Evolutionary conservation across 2,797 vertebrate species (phyloP), one percentile per base, ranked within the genome.

Genomic region (Australoheros facetus): DNA sequence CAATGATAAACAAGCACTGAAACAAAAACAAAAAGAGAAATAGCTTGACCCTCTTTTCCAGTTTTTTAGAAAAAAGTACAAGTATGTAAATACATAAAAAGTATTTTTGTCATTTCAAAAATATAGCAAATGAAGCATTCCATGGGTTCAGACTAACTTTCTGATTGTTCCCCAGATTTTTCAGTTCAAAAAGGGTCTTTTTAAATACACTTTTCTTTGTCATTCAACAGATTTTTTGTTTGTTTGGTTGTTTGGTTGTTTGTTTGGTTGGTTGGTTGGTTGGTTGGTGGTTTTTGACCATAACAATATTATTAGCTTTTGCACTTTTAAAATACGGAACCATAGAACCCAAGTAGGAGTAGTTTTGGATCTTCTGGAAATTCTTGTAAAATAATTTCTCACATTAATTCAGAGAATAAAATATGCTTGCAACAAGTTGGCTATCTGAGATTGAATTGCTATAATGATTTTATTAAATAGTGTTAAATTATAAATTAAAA

Each of bases 231-330:
- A 32, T 32, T 32, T 32, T 32, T 32, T 11, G 10, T 4, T 39
- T 30, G 28, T 5, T 30, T 30, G 0, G 0, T 62, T 37, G 34
- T 42, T 42, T 45, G 4, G 14, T 45, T n/a, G 12, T 45, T 14
- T 7, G 7, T 2, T 34, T 34, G 34, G 7, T 7, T 32, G 30
- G 30, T 13, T 42, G 14, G 4, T 14, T 7, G 7, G 7, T 34
- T 37, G 34, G 8, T 7, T 32, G 32, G 32, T 13, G 14, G 4
- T 17, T 58, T 5, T 26, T 26, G 26, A 39, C 37, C 37, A 39
- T 39, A 11, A 39, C 11, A 39, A 5, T 71, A 4, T 7, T 30
- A 13, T 21, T 51, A 42, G 5, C n/a, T 23, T 8, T 17, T 30
- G 21, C 5, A 19, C 14, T 34, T 13, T 71, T 26, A 21, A 45